A percentile compares a stretch with the other conserved stretches of the same genome.
These are phyloP conservation scores for Drosophila truncata DNA, from an alignment of 1,140 invertebrate species.

Conservation along the genomic window DNA sequence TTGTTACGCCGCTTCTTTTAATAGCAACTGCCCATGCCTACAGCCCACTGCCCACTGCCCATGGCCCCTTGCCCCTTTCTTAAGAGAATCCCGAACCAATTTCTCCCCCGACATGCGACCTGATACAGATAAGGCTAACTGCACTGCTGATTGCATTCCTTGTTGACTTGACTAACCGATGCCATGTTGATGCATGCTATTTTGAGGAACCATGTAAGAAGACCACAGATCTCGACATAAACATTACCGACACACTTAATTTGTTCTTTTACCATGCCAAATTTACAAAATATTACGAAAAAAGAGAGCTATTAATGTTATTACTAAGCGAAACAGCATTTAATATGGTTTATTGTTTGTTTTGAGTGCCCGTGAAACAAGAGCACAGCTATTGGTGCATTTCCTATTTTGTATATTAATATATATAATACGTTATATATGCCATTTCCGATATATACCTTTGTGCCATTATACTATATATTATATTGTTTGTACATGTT, in stretches of 20 bases:
- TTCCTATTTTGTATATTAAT: conserved; percentile 38
- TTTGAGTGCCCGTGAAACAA: conserved; percentile 43
- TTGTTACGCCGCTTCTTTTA: conserved; percentile 44
- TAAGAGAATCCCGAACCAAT: conserved; percentile 1
- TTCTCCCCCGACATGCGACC: conserved; percentile 25
- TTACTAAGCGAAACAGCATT: not conserved
- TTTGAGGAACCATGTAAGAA: conserved; percentile 15
- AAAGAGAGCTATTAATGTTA: conserved; percentile 8
- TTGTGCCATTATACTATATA: conserved; percentile 65
- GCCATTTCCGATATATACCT: conserved; percentile 49
- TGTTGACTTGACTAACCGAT: conserved; percentile 63
- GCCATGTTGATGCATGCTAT: conserved; percentile 33
- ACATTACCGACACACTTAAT: conserved; percentile 25
- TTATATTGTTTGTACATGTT: conserved; percentile 77
- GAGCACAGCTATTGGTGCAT: conserved; percentile 45
- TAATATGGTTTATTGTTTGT: conserved; percentile 28
- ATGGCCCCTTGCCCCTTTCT: not conserved
- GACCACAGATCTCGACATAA: conserved; percentile 2
- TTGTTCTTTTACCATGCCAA: conserved; percentile 56
- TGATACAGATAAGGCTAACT: conserved; percentile 55
- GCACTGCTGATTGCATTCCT: conserved; percentile 45
- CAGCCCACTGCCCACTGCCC: not conserved
- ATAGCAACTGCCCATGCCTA: conserved; percentile 31
- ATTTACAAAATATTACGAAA: conserved; percentile 5
- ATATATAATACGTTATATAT: conserved; percentile 57